Percentiles rank a stretch among this genome's conserved stretches.
phyloP scores from a whole-genome alignment of 2,888 invertebrate genomes.

The Mesorhabditis spiculigera region DNA sequence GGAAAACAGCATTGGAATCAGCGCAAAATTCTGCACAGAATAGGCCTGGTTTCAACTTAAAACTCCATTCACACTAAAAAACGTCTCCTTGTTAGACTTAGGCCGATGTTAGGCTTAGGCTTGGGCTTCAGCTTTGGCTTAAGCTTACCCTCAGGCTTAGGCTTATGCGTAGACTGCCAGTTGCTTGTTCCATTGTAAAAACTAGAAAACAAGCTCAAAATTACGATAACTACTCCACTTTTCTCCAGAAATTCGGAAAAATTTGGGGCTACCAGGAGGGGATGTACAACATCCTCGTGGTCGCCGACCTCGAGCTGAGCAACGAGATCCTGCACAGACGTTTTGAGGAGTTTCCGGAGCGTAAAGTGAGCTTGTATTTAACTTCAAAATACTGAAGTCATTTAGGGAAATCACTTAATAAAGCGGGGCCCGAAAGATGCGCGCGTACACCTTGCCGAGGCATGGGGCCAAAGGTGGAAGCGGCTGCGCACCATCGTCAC shows the following conservation, averaged over 20 bases:
- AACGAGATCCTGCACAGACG: background rate
- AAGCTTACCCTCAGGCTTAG: too few species aligned
- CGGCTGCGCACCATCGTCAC: background rate
- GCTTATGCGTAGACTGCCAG: too few species aligned
- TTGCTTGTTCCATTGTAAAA: background rate
- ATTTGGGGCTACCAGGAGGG: conserved; percentile 2
- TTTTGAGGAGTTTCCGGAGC: background rate
- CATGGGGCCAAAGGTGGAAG: background rate
- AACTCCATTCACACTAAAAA: too few species aligned
- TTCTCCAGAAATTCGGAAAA: background rate
- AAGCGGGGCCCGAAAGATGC: background rate
- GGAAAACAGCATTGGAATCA: too few species aligned
- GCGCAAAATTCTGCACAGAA: too few species aligned
- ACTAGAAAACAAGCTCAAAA: background rate
- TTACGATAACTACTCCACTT: background rate
- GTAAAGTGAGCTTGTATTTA: background rate
- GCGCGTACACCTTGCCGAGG: background rate
- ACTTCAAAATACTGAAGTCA: background rate
- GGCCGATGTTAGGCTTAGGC: too few species aligned
- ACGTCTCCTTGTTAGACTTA: too few species aligned
- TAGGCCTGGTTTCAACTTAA: too few species aligned
- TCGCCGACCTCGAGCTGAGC: background rate
- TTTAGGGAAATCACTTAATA: background rate
- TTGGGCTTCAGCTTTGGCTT: too few species aligned
- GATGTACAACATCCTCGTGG: background rate